phyloP scores from a whole-genome alignment of 2,113 vertebrate species.

The Callospermophilus lateralis region DNA sequence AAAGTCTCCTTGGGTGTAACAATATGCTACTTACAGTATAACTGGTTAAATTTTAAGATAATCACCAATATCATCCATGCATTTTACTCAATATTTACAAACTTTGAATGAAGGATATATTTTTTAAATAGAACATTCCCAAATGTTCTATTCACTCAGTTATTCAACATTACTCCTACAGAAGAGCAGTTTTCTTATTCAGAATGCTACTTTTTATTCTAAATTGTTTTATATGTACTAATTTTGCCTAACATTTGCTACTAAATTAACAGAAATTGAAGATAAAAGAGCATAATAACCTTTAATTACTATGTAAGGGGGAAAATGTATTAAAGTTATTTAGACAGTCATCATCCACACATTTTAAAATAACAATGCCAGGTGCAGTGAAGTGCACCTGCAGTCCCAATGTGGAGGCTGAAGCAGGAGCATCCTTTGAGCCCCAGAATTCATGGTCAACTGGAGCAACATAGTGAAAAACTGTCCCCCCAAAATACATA shows the following conservation, averaged over 20 bases:
- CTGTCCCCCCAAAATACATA: neutral
- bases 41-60: neutral
- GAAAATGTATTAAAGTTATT: neutral
- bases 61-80: neutral
- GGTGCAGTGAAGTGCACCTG: no score
- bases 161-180: neutral
- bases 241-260: neutral
- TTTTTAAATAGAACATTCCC: neutral
- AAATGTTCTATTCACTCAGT: neutral
- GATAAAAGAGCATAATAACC: neutral
- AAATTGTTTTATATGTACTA: neutral
- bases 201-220: conserved; percentile 22
- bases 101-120: neutral
- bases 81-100: conserved; percentile 12
- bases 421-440: neutral
- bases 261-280: conserved; percentile 38
- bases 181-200: neutral
- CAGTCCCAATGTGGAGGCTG: neutral
- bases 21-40: neutral
- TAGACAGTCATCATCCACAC: neutral
- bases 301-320: neutral
- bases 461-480: neutral
- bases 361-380: neutral
- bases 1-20: neutral
- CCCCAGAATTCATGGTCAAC: neutral